phyloP scores from a whole-genome alignment of 2,888 invertebrate genomes.

The Bembecia ichneumoniformis region DNA sequence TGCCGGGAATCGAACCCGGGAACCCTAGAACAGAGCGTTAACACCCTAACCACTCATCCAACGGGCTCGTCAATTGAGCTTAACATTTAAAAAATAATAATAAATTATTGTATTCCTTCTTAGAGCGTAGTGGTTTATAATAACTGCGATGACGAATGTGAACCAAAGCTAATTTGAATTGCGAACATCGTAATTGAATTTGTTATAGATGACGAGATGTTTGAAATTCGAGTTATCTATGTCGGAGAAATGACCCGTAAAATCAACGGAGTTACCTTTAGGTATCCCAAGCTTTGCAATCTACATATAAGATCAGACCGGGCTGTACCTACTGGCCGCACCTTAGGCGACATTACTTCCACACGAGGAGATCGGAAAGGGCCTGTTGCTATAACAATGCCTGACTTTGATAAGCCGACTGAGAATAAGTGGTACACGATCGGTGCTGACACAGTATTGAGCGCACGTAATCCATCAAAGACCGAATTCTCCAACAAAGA shows the following conservation, averaged over 20 bases:
- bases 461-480: not conserved
- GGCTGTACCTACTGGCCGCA: slow-evolving; percentile 2
- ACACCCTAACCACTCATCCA: no score
- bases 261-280: not conserved
- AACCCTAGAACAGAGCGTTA: no score
- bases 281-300: not conserved
- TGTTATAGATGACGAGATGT: no score
- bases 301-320: not conserved
- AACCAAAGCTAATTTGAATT: no score
- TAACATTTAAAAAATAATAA: no score
- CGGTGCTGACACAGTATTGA: not conserved
- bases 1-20: no score
- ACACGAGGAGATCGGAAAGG: slow-evolving; percentile 4
- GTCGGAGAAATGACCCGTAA: not conserved
- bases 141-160: no score
- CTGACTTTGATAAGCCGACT: slow-evolving; percentile 13
- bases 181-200: no score
- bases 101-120: no score
- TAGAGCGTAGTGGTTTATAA: no score
- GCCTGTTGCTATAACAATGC: slow-evolving; percentile 10
- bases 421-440: slow-evolving; percentile 6
- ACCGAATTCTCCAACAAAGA: no score
- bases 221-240: not conserved
- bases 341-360: slow-evolving; percentile 9
- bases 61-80: no score